phyloP scores from a whole-genome alignment of 2,888 invertebrate species.

The Spialia ferax region DNA sequence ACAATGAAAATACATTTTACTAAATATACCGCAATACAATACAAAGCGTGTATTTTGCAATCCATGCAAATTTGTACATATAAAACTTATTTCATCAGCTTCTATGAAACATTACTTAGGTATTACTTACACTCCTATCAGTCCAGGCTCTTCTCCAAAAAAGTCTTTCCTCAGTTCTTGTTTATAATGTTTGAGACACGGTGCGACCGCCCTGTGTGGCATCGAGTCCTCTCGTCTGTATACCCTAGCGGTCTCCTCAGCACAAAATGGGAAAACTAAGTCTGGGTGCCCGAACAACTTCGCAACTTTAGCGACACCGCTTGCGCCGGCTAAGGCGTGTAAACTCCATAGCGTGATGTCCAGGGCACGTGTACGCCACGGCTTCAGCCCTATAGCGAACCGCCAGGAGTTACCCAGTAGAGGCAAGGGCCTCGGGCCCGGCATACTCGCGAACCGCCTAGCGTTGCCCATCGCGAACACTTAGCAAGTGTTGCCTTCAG shows the following conservation, averaged over 20 bases:
- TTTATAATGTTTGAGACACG: conserved; percentile 91
- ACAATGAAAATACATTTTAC: conserved; percentile 39
- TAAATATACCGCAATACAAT: too few relatives aligned
- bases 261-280: conserved; percentile 90
- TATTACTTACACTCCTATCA: conserved; percentile 93
- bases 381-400: conserved; percentile 87
- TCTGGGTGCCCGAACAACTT: conserved; percentile 92
- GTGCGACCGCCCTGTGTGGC: conserved; percentile 91
- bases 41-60: too few relatives aligned
- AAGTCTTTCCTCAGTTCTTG: conserved; percentile 89
- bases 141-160: conserved; percentile 90
- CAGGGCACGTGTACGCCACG: conserved; percentile 84
- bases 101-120: too few relatives aligned
- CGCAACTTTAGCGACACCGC: conserved; percentile 88
- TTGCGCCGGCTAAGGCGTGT: conserved; percentile 74
- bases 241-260: conserved; percentile 90
- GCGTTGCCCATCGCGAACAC: conserved; percentile 72
- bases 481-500: conserved; percentile 67
- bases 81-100: too few relatives aligned
- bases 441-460: conserved; percentile 88
- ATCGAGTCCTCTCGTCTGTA: conserved; percentile 90
- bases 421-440: conserved; percentile 91
- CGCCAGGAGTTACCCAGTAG: conserved; percentile 93
- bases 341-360: conserved; percentile 81
- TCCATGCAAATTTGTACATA: too few relatives aligned